Conservation (phyloP, 1,140 invertebrate species). For the Pinna nobilis region DNA sequence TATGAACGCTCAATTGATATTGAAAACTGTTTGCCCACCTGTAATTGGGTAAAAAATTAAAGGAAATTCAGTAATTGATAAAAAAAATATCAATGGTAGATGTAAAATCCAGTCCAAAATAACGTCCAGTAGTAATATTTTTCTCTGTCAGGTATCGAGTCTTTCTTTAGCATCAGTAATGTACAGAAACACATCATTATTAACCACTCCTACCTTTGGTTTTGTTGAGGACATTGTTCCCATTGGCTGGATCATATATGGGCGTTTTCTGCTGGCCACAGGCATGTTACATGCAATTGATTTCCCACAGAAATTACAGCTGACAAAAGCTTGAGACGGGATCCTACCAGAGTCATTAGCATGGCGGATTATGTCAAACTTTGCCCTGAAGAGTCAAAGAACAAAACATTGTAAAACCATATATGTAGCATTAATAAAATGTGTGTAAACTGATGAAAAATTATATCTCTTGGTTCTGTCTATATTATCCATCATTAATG, state of each 20-base stretch:
- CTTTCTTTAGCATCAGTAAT: too few species aligned
- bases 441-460: background rate
- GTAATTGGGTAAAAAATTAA: too few species aligned
- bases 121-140: too few species aligned
- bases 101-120: too few species aligned
- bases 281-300: conserved; percentile 82
- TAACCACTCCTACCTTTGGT: conserved; percentile 51
- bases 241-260: conserved; percentile 27
- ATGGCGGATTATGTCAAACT: conserved; percentile 85
- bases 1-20: too few species aligned
- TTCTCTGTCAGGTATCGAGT: too few species aligned
- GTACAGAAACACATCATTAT: background rate
- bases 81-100: too few species aligned
- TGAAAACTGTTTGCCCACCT: too few species aligned
- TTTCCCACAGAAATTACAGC: conserved; percentile 96
- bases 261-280: conserved; percentile 31
- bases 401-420: conserved; percentile 14
- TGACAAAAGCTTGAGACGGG: conserved; percentile 88
- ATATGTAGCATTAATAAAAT: background rate
- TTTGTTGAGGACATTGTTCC: conserved; percentile 42
- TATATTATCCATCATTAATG: background rate
- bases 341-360: conserved; percentile 79
- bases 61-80: too few species aligned
- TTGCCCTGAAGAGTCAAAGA: conserved; percentile 77
- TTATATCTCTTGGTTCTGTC: background rate